Conservation (phyloP, 2,113 vertebrate genomes). For the Ophthalmolycus amberensis region DNA sequence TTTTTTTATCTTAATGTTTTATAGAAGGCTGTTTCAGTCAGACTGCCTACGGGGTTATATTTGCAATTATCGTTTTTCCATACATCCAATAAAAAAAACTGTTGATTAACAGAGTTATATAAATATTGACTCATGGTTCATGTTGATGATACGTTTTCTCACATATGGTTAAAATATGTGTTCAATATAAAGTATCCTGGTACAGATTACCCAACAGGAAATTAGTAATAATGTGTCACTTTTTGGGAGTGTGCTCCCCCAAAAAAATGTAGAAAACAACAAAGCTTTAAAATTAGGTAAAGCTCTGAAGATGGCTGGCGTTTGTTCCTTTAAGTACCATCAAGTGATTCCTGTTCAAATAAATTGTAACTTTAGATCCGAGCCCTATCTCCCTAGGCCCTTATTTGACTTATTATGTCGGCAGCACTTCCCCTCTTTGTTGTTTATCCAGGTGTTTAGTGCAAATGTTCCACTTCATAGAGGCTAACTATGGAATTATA, state of each 20-base stretch:
- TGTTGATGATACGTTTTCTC: conserved; percentile 16
- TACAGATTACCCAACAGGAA: conserved; percentile 6
- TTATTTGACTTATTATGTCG: conserved; percentile 11
- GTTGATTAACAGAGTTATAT: conserved; percentile 4
- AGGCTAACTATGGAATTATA: conserved; percentile 55
- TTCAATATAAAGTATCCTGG: neutral
- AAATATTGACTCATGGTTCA: conserved; percentile 25
- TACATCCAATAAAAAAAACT: conserved; percentile 9
- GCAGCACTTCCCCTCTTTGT: conserved; percentile 5
- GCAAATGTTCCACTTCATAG: conserved; percentile 45
- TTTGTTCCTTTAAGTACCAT: neutral
- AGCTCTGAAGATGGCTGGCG: conserved; percentile 5
- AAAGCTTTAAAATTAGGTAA: conserved; percentile 21
- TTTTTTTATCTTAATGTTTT: neutral
- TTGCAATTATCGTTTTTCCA: conserved; percentile 30
- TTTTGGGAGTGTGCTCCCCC: conserved; percentile 18
- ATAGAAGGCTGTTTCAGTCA: conserved; percentile 19
- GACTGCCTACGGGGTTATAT: neutral
- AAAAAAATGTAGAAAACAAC: neutral
- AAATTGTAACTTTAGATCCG: conserved; percentile 12
- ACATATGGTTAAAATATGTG: conserved; percentile 29
- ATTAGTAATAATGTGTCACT: conserved; percentile 3
- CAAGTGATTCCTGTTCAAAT: conserved; percentile 12
- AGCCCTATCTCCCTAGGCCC: conserved; percentile 9
- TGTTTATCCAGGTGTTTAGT: conserved; percentile 69